Evolutionary conservation across 2,113 vertebrate species (phyloP).

Genomic region (Heterocephalus glaber): DNA sequence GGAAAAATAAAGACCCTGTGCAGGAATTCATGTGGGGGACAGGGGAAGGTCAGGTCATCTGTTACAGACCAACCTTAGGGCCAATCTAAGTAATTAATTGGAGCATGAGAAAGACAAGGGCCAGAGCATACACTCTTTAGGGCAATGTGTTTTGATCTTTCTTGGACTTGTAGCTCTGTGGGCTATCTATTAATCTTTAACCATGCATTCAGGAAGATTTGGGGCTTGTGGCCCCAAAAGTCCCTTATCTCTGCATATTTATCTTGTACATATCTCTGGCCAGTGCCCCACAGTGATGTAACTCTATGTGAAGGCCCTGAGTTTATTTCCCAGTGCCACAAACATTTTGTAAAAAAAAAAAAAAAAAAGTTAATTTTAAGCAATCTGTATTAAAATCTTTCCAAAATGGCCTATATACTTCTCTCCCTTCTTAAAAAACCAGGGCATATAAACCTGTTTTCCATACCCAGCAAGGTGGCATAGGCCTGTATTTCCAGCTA

Average conservation of each 20-base stretch:
- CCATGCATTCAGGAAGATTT: background rate
- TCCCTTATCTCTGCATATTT: background rate
- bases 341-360: background rate
- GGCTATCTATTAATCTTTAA: background rate
- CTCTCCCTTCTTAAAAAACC: background rate
- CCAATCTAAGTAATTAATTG: background rate
- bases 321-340: background rate
- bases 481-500: background rate
- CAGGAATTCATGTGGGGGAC: background rate
- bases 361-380: slow-evolving; percentile 22
- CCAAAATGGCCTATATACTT: background rate
- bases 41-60: background rate
- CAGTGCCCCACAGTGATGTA: background rate
- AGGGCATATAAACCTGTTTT: background rate
- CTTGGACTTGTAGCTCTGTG: background rate
- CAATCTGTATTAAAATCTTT: slow-evolving; percentile 36
- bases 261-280: background rate
- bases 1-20: background rate
- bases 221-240: background rate
- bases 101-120: background rate
- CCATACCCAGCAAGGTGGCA: background rate
- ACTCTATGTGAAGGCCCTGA: background rate
- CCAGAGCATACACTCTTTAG: background rate
- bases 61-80: background rate
- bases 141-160: background rate